Base-by-base conservation (phyloP, 1,140 invertebrate genomes). In the Leucophenga varia region DNA sequence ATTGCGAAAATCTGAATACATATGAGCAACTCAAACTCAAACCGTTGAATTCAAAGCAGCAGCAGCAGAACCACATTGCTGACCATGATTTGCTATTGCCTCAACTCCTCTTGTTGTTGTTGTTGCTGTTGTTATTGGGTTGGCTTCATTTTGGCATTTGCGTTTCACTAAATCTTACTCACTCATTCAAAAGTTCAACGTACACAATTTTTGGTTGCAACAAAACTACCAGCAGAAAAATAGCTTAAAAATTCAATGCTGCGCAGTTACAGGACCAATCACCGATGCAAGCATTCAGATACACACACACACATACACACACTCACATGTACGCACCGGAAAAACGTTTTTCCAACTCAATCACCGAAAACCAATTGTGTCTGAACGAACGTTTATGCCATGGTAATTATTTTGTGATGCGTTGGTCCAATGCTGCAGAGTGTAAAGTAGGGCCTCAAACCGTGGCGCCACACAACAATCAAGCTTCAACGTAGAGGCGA, bases 331-430 rank as follows among this genome's bases (percentile, higher is more conserved):
- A 35, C 32, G 7, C 35, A n/a, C 10, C 10, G 41, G 28, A 45
- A 31, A 31, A 48, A 55, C 60, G 64, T 55, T 60, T 69, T 67
- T 53, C 54, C 60, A 67, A 67, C 64, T 67, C 64, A 68, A 67
- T 67, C 64, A 67, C 8, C 59, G 53, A 39, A 53, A 40, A 31
- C 55, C 51, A 22, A 47, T 43, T 44, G 40, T 34, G 47, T 14
- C 31, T 6, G 13, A 8, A 14, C 31, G 31, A n/a, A 31, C 45
- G 31, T 44, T 25, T 54, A 51, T 54, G 52, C 53, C 54, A 55
- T 67, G 63, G 63, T 67, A 67, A 67, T 67, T 67, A 67, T 67
- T 67, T 67, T 67, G 63, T 63, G 64, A 67, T 56, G 61, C 55
- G 22, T 25, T 25, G 22, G 45, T 53, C 37, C 43, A 38, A n/a